Evolutionary conservation across 2,797 vertebrate species (phyloP).

Genomic region (Macropodus opercularis): DNA sequence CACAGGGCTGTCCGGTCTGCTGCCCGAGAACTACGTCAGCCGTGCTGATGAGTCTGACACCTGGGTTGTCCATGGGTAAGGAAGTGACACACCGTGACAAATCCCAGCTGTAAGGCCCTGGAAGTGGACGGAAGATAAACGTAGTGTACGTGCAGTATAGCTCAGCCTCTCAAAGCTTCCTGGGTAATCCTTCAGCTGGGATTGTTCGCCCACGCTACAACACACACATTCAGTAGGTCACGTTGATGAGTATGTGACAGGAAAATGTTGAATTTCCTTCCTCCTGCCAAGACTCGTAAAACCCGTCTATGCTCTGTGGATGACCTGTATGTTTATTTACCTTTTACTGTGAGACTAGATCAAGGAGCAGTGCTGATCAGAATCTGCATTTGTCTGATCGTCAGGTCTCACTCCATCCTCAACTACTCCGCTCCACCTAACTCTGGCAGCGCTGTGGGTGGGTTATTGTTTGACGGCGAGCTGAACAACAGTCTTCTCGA

Average conservation of each 20-base stretch:
- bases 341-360: too few relatives aligned
- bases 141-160: background rate
- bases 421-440: slow-evolving; percentile 80
- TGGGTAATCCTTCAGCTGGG: background rate
- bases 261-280: too few relatives aligned
- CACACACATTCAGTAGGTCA: too few relatives aligned
- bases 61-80: slow-evolving; percentile 97
- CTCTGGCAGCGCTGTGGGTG: slow-evolving; percentile 67
- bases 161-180: too few relatives aligned
- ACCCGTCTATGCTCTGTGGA: background rate
- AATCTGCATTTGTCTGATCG: slow-evolving; percentile 29
- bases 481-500: slow-evolving; percentile 87
- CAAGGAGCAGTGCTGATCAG: too few relatives aligned
- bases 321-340: too few relatives aligned
- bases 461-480: slow-evolving; percentile 82
- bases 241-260: too few relatives aligned
- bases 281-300: too few relatives aligned
- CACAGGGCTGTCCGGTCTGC: slow-evolving; percentile 91
- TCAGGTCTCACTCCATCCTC: slow-evolving; percentile 92
- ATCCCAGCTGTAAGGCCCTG: background rate
- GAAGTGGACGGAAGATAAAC: background rate
- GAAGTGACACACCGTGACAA: background rate
- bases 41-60: slow-evolving; percentile 95
- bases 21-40: slow-evolving; percentile 96
- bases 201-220: background rate